Conservation (phyloP, 2,113 vertebrate species). For the Ranitomeya variabilis region DNA sequence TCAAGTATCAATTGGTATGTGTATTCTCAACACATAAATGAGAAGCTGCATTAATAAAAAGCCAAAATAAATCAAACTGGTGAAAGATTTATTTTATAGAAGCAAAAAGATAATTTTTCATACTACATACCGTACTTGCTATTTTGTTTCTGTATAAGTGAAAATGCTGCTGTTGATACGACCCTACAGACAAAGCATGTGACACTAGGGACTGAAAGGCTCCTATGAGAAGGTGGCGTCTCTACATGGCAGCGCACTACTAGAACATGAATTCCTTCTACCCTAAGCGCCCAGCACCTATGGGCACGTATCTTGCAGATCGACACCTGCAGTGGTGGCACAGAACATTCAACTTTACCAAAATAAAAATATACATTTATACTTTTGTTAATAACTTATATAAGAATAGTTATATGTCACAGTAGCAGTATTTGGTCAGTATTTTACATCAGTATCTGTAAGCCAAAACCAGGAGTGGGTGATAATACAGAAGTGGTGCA, state of each 20-base stretch:
- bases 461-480: too few species aligned
- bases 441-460: too few species aligned
- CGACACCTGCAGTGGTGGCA: too few species aligned
- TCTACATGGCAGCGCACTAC: background rate
- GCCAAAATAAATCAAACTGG: background rate
- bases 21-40: background rate
- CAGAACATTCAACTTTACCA: background rate
- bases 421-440: too few species aligned
- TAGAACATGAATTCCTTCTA: background rate
- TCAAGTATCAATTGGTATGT: too few species aligned
- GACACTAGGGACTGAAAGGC: background rate
- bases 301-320: background rate
- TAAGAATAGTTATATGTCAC: background rate
- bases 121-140: background rate
- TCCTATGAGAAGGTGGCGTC: background rate
- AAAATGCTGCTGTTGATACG: background rate
- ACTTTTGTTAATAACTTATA: conserved; percentile 26
- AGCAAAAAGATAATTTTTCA: background rate
- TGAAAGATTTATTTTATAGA: background rate
- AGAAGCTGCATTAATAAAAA: background rate
- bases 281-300: background rate
- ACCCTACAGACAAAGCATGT: background rate
- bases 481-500: too few species aligned
- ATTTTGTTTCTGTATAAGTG: background rate
- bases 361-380: conserved; percentile 17